phyloP scores from a whole-genome alignment of 2,888 invertebrate species.

The Sarcophaga caerulescens region DNA sequence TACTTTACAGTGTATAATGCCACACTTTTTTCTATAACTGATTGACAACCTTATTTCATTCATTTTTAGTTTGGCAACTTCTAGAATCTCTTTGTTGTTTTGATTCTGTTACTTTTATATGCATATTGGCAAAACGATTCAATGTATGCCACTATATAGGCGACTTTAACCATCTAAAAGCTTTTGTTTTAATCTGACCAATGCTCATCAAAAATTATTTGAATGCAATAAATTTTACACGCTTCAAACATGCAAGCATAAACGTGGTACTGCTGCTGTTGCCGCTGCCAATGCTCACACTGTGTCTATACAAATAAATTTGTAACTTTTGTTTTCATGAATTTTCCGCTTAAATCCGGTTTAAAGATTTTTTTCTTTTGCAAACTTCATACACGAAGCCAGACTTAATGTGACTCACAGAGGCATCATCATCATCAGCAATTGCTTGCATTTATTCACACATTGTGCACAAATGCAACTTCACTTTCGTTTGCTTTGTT shows the following conservation, averaged over 20 bases:
- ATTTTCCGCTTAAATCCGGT: slow-evolving; percentile 40
- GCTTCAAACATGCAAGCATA: not conserved
- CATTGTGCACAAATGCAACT: slow-evolving; percentile 25
- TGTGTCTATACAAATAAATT: slow-evolving; percentile 3
- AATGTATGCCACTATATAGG: not conserved
- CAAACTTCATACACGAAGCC: not conserved
- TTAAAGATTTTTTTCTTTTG: not conserved
- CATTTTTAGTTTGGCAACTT: too few species aligned
- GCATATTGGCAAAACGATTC: too few species aligned
- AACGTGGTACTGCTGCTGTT: not conserved
- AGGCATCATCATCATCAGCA: slow-evolving; percentile 3
- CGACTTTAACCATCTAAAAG: not conserved
- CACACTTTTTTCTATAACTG: too few species aligned
- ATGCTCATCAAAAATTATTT: not conserved
- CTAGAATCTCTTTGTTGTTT: too few species aligned
- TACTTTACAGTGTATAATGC: too few species aligned
- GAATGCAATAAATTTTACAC: not conserved
- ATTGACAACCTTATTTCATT: too few species aligned
- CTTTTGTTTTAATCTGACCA: not conserved
- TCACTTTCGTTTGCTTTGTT: not conserved
- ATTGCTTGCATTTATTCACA: slow-evolving; percentile 12
- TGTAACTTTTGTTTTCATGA: slow-evolving; percentile 12
- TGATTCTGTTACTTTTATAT: not conserved
- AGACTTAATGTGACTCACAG: not conserved
- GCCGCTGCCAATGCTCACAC: not conserved